Conservation (phyloP, 2,113 vertebrate genomes). For the Steatornis caripensis region DNA sequence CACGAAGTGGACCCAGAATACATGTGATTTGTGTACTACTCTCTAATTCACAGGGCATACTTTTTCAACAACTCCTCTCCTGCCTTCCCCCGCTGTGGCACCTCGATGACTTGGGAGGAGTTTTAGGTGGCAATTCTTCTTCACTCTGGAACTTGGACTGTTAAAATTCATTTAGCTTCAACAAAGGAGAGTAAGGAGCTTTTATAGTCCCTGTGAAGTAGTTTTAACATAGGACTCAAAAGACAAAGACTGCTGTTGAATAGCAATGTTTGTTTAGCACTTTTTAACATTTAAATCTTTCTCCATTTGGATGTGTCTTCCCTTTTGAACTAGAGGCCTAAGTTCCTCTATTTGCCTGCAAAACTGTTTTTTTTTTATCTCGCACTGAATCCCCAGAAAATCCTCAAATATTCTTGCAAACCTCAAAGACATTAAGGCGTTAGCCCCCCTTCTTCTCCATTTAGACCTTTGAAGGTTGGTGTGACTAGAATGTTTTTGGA, state of each 20-base stretch:
- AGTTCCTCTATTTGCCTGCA: conserved; percentile 59
- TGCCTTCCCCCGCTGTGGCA: background rate
- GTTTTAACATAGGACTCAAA: conserved; percentile 55
- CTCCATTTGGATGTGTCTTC: conserved; percentile 54
- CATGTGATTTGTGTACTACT: background rate
- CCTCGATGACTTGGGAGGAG: background rate
- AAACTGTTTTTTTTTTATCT: conserved; percentile 59
- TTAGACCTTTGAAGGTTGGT: conserved; percentile 76
- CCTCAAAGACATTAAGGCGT: conserved; percentile 72
- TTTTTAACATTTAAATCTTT: conserved; percentile 65
- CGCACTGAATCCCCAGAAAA: conserved; percentile 73
- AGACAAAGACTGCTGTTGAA: conserved; percentile 8
- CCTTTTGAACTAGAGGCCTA: conserved; percentile 66
- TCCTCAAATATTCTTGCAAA: conserved; percentile 75
- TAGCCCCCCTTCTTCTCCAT: conserved; percentile 65
- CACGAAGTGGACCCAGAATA: background rate
- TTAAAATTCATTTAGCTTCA: conserved; percentile 12
- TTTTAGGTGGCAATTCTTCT: background rate
- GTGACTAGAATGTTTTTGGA: conserved; percentile 78
- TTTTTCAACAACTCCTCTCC: background rate
- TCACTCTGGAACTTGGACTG: background rate
- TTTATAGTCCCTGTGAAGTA: conserved; percentile 38
- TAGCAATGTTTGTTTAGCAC: conserved; percentile 44
- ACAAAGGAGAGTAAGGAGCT: background rate
- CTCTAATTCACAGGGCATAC: background rate